Percentiles rank a stretch among this genome's conserved stretches.
phyloP scores from a whole-genome alignment of 1,140 invertebrate genomes.

The Leptoteleia sp. region DNA sequence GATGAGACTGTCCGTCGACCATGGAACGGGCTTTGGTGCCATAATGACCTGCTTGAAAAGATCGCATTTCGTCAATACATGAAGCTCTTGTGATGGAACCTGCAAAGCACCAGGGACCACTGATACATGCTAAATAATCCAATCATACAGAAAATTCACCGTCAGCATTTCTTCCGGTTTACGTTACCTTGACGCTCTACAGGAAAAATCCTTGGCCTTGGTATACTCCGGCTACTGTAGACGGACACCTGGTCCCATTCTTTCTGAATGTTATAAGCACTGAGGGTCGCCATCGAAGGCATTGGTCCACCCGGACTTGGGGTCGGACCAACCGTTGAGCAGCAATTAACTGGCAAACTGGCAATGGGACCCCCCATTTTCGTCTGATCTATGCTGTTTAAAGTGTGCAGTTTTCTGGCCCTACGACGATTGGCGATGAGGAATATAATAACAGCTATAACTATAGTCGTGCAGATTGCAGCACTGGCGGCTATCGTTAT shows the following conservation, averaged over 20 bases:
- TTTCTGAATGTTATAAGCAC: conserved; percentile 90
- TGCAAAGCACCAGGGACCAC: conserved; percentile 75
- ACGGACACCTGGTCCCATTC: conserved; percentile 97
- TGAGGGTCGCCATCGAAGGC: conserved; percentile 90
- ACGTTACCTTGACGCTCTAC: conserved; percentile 84
- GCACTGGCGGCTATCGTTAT: conserved; percentile 96
- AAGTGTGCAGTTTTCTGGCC: conserved; percentile 87
- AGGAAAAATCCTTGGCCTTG: conserved; percentile 90
- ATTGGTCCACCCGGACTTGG: conserved; percentile 88
- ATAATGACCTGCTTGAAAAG: conserved; percentile 82
- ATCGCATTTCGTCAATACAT: conserved; percentile 84
- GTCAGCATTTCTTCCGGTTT: not conserved
- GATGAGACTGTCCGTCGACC: conserved; percentile 92
- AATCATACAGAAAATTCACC: conserved; percentile 1
- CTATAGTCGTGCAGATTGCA: conserved; percentile 95
- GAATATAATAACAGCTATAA: conserved; percentile 93
- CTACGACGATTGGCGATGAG: conserved; percentile 90
- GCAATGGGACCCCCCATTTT: conserved; percentile 86
- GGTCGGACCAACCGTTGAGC: conserved; percentile 85
- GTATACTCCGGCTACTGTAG: conserved; percentile 93
- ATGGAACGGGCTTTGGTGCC: conserved; percentile 83
- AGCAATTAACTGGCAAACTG: conserved; percentile 88
- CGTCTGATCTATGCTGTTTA: conserved; percentile 84
- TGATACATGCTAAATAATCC: conserved; percentile 28
- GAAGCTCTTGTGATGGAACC: conserved; percentile 83